These are phyloP conservation scores for Mythimna ferrago DNA, from an alignment of 2,888 invertebrate genomes.

Conservation along the genomic window DNA sequence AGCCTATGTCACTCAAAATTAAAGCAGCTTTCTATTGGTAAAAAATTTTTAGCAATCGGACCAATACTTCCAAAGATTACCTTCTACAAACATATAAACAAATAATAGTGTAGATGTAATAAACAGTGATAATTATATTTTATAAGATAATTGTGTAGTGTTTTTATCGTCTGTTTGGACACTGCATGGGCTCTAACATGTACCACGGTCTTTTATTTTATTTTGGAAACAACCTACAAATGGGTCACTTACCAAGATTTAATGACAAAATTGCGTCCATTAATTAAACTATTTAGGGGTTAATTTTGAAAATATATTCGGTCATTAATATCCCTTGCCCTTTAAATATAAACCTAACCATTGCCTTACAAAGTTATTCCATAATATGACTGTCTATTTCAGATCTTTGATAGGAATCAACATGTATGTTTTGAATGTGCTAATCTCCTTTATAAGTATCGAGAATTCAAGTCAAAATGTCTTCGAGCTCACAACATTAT, in stretches of 20 bases:
- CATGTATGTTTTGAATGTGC: conserved; percentile 68
- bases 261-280: background rate
- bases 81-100: no score
- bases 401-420: conserved; percentile 44
- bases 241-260: background rate
- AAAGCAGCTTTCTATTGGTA: no score
- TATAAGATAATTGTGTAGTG: background rate
- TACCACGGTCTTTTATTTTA: no score
- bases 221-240: background rate
- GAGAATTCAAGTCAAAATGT: conserved; percentile 67
- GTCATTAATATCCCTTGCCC: conserved; percentile 3
- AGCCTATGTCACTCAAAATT: no score
- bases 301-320: no score
- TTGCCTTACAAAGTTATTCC: background rate
- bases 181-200: background rate
- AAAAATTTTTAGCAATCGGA: no score
- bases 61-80: no score
- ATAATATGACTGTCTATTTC: background rate
- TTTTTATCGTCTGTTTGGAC: background rate
- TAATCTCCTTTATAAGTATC: conserved; percentile 64
- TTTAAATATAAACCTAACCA: background rate
- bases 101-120: background rate
- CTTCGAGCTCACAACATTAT: conserved; percentile 61
- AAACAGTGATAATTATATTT: background rate
- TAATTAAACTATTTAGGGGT: no score